Base-by-base conservation (phyloP, 2,888 invertebrate genomes). In the Pseudolycoriella hygida region DNA sequence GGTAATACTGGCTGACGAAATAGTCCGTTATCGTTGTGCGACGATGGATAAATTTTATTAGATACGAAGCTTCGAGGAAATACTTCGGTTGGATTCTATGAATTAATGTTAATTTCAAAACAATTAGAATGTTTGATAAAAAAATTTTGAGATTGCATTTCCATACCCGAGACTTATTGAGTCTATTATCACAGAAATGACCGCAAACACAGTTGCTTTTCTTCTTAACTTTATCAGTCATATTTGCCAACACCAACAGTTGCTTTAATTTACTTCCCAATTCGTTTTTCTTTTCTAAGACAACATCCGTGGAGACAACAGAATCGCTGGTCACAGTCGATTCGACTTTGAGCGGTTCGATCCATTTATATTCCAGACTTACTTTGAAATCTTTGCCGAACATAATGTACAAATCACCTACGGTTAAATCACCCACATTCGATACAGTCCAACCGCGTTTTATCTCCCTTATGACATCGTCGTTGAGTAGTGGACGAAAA, bases 331-430 rank as follows among this genome's bases (percentile, higher is more conserved):
- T 20, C 20, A 18, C 17, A 8, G 20, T 37, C n/a, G 14, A 4
- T n/a, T 43, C 37, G 3, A 12, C 12, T 17, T 44, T 44, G 3
- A 37, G n/a, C 12, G 37, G 5, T 44, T 75, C 74, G 41, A 76
- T 74, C 84, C 84, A 87, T 72, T 79, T 80, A 61, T 87, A 88
- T 60, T 87, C 83, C 18, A 87, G 61, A 47, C 77, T 72, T 25
- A 88, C 62, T 61, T 77, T 81, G 0, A 82, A 80, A 48, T 86
- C 78, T 46, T 62, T 58, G 1, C 67, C 67, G 57, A 86, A 82
- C 78, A 92, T 87, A 42, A 93, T 70, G 65, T 89, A 92, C 46
- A 93, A 65, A 65, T 94, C 92, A 0, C 92, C 92, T 25, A 94
- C 72, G 3, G 88, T 87, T 38, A 92, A 72, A 30, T 82, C 79